A percentile compares a stretch with the other conserved stretches of the same genome.
Conservation (phyloP, 2,888 invertebrate species). For the Petrolisthes manimaculis region DNA sequence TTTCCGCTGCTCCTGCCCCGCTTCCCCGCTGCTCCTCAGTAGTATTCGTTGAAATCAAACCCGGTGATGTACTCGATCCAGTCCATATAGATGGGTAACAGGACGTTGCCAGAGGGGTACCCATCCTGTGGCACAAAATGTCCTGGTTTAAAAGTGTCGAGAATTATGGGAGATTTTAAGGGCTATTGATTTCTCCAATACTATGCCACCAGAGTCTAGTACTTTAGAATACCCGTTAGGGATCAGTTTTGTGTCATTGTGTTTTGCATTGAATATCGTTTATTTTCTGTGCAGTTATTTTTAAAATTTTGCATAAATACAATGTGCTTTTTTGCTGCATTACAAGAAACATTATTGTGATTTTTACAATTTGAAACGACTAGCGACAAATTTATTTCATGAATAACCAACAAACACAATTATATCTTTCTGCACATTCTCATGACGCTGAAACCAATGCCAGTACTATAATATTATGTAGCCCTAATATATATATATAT, state of each 20-base stretch:
- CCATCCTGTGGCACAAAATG: constrained; percentile 21
- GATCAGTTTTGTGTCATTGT: too few species aligned
- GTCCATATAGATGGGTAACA: constrained; percentile 23
- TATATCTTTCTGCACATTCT: background rate
- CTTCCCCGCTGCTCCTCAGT: background rate
- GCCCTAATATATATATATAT: constrained; percentile 13
- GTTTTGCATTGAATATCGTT: too few species aligned
- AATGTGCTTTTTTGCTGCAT: too few species aligned
- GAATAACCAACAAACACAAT: background rate
- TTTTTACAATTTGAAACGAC: background rate
- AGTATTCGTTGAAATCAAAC: constrained; percentile 1
- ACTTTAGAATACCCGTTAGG: too few species aligned
- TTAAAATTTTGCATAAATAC: too few species aligned
- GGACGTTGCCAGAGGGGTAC: constrained; percentile 47
- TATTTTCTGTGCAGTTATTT: too few species aligned
- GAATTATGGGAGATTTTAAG: too few species aligned
- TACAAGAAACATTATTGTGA: background rate
- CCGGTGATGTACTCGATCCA: constrained; percentile 32
- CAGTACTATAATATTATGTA: background rate
- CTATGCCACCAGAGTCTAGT: too few species aligned
- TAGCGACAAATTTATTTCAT: background rate
- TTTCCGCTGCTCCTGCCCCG: too few species aligned
- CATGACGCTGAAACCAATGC: background rate
- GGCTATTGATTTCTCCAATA: too few species aligned
- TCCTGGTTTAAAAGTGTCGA: too few species aligned